Base-by-base conservation (phyloP, 92 coral and sea anemone species). In the Zoanthus solanderi region DNA sequence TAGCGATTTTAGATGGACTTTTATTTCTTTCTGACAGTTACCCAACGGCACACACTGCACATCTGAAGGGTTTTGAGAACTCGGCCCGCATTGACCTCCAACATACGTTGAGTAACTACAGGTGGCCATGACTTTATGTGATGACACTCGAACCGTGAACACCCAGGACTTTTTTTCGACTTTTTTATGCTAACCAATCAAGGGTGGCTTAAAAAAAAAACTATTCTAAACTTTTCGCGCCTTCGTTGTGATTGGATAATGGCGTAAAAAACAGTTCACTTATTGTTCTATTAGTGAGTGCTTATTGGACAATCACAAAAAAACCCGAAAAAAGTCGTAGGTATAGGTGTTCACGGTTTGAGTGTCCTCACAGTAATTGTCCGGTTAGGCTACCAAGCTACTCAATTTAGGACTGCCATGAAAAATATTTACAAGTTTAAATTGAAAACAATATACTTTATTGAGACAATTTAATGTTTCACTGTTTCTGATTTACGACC, bases 381-480 rank as follows among this genome's bases (percentile, higher is more conserved):
- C 23, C 48, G 72, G 84, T 42, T 54, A 79, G 84, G 84, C 84
- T 79, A 79, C 84, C 9, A 79, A 79, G 42, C 84, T 79, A 4
- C 60, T 67, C 66, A 61, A 56, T 56, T 53, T 54, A 56, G 84
- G 84, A 47, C 8, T 37, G 63, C 47, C 84, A 63, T 18, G 69
- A 79, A 79, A 79, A 79, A 18, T 79, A 79, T 79, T 79, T 79
- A 18, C 7, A 28, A 47, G 44, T 79, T 37, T 31, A 79, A 63
- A 78, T 52, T 78, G 84, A 68, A 78, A 78, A 78, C 83, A 78
- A 78, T 54, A 78, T 78, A 78, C 84, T 78, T 78, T 68, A 78
- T 44, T 78, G 84, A 78, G 44, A 78, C 84, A 78, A 78, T 78
- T 46, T 54, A 78, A 23, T 23, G 23, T 78, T 13, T 78, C 71